These are phyloP conservation scores for Zosterops pallidus DNA, from an alignment of 2,113 vertebrate genomes.

Conservation along the genomic window DNA sequence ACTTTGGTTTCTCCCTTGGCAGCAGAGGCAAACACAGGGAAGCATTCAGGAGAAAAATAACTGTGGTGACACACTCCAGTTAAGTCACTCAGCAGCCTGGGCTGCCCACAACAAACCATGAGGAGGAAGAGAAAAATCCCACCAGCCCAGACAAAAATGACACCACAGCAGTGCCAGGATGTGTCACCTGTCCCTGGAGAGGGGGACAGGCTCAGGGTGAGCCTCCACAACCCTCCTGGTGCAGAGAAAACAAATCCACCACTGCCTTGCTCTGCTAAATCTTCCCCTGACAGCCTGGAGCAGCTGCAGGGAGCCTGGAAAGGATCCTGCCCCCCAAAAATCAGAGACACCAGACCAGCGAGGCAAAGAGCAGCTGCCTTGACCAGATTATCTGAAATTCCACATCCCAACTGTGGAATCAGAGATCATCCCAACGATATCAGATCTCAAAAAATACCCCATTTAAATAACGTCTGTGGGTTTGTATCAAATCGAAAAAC, in stretches of 20 bases:
- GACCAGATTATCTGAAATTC: not conserved
- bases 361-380: not conserved
- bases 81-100: not conserved
- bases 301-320: not conserved
- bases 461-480: not conserved
- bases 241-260: not conserved
- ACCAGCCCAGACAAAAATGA: not conserved
- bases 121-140: not conserved
- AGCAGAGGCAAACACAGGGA: not conserved
- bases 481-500: too few relatives aligned
- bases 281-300: not conserved
- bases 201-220: not conserved
- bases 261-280: fast-evolving
- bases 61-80: not conserved
- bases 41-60: not conserved
- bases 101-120: not conserved
- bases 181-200: not conserved
- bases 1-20: not conserved
- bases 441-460: not conserved
- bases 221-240: not conserved
- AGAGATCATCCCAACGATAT: not conserved
- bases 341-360: not conserved
- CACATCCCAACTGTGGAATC: not conserved
- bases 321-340: not conserved
- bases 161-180: fast-evolving